A percentile compares a stretch with the other conserved stretches of the same genome.
Conservation (phyloP, 1,140 invertebrate genomes). For the Anthonomus grandis region DNA sequence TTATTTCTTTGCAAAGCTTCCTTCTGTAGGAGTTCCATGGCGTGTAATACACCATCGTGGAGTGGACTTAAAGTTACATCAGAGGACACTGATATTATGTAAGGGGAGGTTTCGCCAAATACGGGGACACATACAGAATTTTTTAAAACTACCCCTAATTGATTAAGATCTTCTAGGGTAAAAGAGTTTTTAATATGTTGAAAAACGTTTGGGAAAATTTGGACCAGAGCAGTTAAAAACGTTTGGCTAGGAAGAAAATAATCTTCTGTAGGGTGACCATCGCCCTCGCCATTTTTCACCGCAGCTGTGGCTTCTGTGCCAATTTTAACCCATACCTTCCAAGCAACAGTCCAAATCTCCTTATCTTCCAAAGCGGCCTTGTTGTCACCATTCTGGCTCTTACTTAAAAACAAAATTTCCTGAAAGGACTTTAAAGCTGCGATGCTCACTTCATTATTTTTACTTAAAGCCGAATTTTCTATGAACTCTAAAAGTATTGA, state of each 20-base stretch:
- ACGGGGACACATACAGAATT: slow-evolving; percentile 78
- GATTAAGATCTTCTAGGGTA: slow-evolving; percentile 70
- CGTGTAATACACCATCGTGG: slow-evolving; percentile 77
- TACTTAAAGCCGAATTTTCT: slow-evolving; percentile 84
- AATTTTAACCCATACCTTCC: slow-evolving; percentile 84
- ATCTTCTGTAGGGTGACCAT: slow-evolving; percentile 46
- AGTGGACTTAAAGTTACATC: slow-evolving; percentile 76
- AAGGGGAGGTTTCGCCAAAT: slow-evolving; percentile 76
- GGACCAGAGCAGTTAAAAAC: slow-evolving; percentile 88
- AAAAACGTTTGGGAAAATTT: slow-evolving; percentile 92
- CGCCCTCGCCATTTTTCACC: slow-evolving; percentile 53
- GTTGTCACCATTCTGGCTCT: slow-evolving; percentile 48
- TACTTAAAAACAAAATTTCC: slow-evolving; percentile 76
- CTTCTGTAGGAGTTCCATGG: slow-evolving; percentile 77
- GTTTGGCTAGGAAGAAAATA: slow-evolving; percentile 81
- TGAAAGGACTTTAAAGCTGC: slow-evolving; percentile 94
- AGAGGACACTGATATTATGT: slow-evolving; percentile 69
- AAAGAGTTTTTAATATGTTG: slow-evolving; percentile 82
- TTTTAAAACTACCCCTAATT: slow-evolving; percentile 74
- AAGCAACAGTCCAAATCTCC: slow-evolving; percentile 74
- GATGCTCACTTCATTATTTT: slow-evolving; percentile 92
- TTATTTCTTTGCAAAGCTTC: slow-evolving; percentile 67
- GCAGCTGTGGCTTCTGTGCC: slow-evolving; percentile 73
- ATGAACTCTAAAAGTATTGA: slow-evolving; percentile 89
- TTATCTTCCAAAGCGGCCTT: slow-evolving; percentile 50